Percentiles rank a stretch among this genome's conserved stretches.
phyloP scores from a whole-genome alignment of 2,797 vertebrate genomes.

The Acanthurus lineatus region DNA sequence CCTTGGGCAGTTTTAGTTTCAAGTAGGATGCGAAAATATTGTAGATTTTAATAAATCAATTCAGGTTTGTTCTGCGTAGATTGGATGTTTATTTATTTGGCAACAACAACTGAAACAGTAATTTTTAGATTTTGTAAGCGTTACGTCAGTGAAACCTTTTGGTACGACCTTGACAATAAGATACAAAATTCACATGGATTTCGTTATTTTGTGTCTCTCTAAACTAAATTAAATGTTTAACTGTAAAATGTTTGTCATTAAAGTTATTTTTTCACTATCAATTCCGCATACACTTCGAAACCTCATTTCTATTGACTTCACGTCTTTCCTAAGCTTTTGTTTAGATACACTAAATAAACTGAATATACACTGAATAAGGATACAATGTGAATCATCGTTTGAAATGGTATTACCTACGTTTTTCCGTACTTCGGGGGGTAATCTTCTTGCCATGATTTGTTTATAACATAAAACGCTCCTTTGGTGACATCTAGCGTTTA shows the following conservation, averaged over 20 bases:
- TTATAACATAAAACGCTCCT: conserved; percentile 15
- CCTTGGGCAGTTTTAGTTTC: not conserved
- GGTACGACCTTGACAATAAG: not conserved
- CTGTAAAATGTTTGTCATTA: not conserved
- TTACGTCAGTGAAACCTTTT: not conserved
- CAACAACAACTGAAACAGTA: not conserved
- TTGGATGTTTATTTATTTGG: not conserved
- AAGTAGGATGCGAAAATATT: not conserved
- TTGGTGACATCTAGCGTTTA: conserved; percentile 67
- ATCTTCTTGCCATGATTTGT: not conserved
- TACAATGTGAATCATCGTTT: no score
- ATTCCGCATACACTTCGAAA: not conserved
- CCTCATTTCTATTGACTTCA: not conserved
- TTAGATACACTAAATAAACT: no score
- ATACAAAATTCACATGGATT: no score
- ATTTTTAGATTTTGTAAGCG: not conserved
- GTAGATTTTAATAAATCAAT: not conserved
- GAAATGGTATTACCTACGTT: no score
- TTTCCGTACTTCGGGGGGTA: not conserved
- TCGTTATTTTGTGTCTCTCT: no score
- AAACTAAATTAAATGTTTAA: not conserved
- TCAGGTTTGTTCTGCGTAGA: not conserved
- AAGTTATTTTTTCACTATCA: not conserved
- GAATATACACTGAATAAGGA: no score
- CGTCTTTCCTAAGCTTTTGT: not conserved